phyloP scores from a whole-genome alignment of 2,888 invertebrate species.

The Heteromyza rotundicornis region DNA sequence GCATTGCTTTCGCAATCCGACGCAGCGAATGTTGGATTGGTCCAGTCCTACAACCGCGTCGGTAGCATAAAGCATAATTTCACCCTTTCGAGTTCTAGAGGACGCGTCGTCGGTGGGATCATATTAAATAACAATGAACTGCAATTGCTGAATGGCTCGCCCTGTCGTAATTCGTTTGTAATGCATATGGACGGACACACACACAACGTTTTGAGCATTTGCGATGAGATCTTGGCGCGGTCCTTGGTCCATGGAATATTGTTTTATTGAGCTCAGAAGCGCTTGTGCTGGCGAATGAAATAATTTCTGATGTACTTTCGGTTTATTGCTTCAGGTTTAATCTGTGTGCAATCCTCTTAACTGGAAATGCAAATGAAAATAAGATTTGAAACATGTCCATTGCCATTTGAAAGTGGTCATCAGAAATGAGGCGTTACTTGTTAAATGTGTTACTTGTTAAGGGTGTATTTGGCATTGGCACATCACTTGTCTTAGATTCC shows the following conservation, averaged over 20 bases:
- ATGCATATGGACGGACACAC: conserved; percentile 50
- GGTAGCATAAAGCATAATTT: conserved; percentile 52
- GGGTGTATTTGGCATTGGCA: too few species aligned
- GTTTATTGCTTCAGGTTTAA: background rate
- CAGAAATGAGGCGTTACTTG: background rate
- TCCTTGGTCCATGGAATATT: background rate
- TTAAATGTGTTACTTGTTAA: too few species aligned
- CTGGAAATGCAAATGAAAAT: conserved; percentile 3
- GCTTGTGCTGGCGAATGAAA: background rate
- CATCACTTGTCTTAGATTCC: too few species aligned
- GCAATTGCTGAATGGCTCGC: conserved; percentile 49
- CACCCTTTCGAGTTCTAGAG: conserved; percentile 22
- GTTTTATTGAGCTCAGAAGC: background rate
- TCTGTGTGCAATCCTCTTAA: background rate
- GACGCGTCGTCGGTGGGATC: conserved; percentile 25
- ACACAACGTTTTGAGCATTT: background rate
- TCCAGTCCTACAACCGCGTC: conserved; percentile 31
- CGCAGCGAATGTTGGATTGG: background rate
- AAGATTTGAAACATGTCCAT: background rate
- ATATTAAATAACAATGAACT: conserved; percentile 56
- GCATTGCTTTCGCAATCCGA: background rate
- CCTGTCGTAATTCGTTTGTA: conserved; percentile 48
- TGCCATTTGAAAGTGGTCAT: background rate
- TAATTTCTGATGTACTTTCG: background rate
- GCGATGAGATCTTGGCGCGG: background rate